phyloP scores from a whole-genome alignment of 2,113 vertebrate species.

The Thymallus thymallus region DNA sequence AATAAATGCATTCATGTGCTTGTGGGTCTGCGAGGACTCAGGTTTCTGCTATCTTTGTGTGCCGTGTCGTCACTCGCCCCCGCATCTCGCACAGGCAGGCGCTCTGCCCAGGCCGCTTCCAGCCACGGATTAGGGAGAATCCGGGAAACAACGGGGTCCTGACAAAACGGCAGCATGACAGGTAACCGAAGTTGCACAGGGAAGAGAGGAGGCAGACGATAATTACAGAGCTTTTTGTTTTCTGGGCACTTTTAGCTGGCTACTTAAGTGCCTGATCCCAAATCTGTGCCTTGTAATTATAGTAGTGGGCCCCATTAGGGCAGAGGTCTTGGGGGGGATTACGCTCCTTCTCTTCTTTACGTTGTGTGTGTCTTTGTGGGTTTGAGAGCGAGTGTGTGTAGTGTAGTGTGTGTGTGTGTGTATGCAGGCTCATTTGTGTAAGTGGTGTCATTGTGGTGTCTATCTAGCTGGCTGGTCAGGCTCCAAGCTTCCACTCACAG shows the following conservation, averaged over 20 bases:
- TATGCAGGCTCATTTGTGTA: background rate
- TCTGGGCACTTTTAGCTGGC: constrained; percentile 78
- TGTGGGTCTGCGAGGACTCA: constrained; percentile 73
- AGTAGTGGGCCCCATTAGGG: constrained; percentile 81
- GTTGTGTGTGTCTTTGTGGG: constrained; percentile 13
- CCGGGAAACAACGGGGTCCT: constrained; percentile 74
- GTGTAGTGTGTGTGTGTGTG: constrained; percentile 3
- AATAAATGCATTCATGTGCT: constrained; percentile 76
- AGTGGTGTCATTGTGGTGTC: background rate
- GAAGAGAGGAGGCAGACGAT: constrained; percentile 73
- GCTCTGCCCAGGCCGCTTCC: constrained; percentile 73
- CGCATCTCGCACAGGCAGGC: constrained; percentile 72
- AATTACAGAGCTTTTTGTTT: constrained; percentile 85
- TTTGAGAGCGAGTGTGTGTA: background rate
- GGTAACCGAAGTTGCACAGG: constrained; percentile 75
- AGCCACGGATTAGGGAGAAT: constrained; percentile 76
- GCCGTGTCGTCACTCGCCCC: constrained; percentile 78
- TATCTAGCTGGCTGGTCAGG: background rate
- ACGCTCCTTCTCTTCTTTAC: constrained; percentile 67
- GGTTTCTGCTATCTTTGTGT: constrained; percentile 83
- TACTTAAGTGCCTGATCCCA: constrained; percentile 82
- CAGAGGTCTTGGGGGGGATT: constrained; percentile 78
- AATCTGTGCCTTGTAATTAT: constrained; percentile 84
- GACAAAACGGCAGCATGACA: constrained; percentile 76
- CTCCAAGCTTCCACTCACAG: background rate